Evolutionary conservation across 2,797 vertebrate genomes (phyloP).

Genomic region (Ctenochaetus hawaiiensis): DNA sequence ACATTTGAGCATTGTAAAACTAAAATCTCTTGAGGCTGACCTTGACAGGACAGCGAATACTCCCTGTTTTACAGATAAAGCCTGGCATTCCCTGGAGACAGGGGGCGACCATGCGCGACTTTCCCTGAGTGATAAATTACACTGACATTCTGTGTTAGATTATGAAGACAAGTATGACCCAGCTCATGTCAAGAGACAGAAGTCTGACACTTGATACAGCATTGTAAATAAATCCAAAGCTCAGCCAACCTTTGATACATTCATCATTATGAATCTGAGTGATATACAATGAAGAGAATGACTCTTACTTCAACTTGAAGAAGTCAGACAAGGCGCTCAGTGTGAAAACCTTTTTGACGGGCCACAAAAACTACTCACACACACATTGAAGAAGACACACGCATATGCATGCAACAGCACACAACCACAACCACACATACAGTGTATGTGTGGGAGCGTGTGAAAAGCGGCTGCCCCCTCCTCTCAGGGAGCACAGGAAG

Average conservation of each 20-base stretch:
- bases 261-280: slow-evolving; percentile 49
- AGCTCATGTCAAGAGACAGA: slow-evolving; percentile 40
- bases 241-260: slow-evolving; percentile 50
- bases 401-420: slow-evolving; percentile 28
- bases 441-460: slow-evolving; percentile 83
- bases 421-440: slow-evolving; percentile 44
- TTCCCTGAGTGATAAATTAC: slow-evolving; percentile 66
- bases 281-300: slow-evolving; percentile 47
- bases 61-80: slow-evolving; percentile 59
- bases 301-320: slow-evolving; percentile 35
- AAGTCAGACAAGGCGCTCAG: slow-evolving; percentile 21
- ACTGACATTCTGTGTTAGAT: slow-evolving; percentile 56
- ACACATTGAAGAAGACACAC: slow-evolving; percentile 31
- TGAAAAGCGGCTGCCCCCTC: slow-evolving; percentile 85
- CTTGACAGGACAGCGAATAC: slow-evolving; percentile 58
- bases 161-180: slow-evolving; percentile 52
- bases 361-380: slow-evolving; percentile 22
- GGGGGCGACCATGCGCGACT: slow-evolving; percentile 44
- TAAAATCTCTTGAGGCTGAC: slow-evolving; percentile 48
- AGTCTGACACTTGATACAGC: slow-evolving; percentile 38
- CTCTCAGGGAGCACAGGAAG: slow-evolving; percentile 89
- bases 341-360: slow-evolving; percentile 52
- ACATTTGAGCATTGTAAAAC: slow-evolving; percentile 25
- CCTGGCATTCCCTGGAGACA: slow-evolving; percentile 43
- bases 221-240: slow-evolving; percentile 50